A percentile compares a stretch with the other conserved stretches of the same genome.
These are phyloP conservation scores for Augochlora pura DNA, from an alignment of 1,140 invertebrate genomes.

Conservation along the genomic window DNA sequence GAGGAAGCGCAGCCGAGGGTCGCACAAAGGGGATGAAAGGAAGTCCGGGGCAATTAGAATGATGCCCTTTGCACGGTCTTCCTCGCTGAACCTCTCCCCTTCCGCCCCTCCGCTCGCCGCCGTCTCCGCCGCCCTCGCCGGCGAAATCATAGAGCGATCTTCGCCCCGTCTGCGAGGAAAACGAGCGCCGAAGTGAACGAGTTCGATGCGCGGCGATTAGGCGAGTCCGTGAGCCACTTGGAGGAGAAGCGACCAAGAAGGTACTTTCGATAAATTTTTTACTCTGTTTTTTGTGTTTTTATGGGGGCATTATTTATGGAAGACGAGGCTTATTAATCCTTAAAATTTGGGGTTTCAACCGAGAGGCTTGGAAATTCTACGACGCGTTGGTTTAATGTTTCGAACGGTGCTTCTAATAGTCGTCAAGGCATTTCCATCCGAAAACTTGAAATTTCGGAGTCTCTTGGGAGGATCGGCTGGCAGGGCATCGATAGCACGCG, in stretches of 20 bases:
- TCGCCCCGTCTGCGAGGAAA: background rate
- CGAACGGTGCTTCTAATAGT: too few relatives aligned
- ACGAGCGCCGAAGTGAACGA: background rate
- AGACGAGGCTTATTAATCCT: too few relatives aligned
- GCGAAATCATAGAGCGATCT: conserved; percentile 30
- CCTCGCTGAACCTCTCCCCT: conserved; percentile 63
- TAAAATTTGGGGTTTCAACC: too few relatives aligned
- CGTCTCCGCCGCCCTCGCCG: conserved; percentile 13
- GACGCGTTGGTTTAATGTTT: too few relatives aligned
- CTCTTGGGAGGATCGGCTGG: background rate
- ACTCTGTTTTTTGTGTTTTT: too few relatives aligned
- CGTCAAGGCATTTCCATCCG: too few relatives aligned
- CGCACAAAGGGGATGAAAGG: conserved; percentile 80
- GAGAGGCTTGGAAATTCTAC: too few relatives aligned
- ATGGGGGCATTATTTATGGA: too few relatives aligned
- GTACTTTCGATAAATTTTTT: too few relatives aligned
- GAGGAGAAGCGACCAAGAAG: too few relatives aligned
- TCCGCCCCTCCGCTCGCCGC: conserved; percentile 37
- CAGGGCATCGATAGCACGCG: background rate
- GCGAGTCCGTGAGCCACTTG: too few relatives aligned
- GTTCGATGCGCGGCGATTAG: too few relatives aligned
- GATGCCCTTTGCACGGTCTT: conserved; percentile 79
- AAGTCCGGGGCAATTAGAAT: conserved; percentile 81
- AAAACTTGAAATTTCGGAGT: background rate
- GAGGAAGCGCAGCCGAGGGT: conserved; percentile 73